These are phyloP conservation scores for Enteromius viviparus DNA, from an alignment of 2,797 vertebrate species.

Conservation along the genomic window DNA sequence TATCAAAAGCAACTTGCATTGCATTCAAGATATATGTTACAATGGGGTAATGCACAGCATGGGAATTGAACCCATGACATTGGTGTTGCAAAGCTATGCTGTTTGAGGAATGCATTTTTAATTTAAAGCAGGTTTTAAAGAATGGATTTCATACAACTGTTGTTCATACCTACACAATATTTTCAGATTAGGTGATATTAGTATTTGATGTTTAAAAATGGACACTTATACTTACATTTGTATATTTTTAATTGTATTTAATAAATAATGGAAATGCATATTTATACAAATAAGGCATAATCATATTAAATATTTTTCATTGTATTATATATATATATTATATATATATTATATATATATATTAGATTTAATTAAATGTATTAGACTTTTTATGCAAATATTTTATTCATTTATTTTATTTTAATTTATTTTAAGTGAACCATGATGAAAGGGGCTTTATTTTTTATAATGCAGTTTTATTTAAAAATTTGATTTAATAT, in stretches of 20 bases:
- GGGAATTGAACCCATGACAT: neutral
- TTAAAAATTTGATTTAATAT: too few relatives aligned
- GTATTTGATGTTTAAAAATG: constrained; percentile 1
- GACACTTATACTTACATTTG: neutral
- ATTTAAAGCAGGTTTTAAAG: neutral
- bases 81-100: neutral
- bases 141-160: neutral
- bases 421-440: too few relatives aligned
- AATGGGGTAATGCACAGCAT: neutral
- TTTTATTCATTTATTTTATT: too few relatives aligned
- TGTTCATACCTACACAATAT: neutral
- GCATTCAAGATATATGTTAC: neutral
- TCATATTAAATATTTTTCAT: too few relatives aligned
- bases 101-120: neutral
- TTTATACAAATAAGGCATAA: neutral
- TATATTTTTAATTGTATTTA: neutral
- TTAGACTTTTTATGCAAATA: too few relatives aligned
- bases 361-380: too few relatives aligned
- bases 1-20: neutral
- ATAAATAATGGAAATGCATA: neutral
- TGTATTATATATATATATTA: too few relatives aligned
- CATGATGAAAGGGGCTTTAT: too few relatives aligned
- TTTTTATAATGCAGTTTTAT: too few relatives aligned
- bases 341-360: too few relatives aligned
- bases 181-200: neutral